phyloP scores from a whole-genome alignment of 2,113 vertebrate species.

The Triplophysa tibetana region DNA sequence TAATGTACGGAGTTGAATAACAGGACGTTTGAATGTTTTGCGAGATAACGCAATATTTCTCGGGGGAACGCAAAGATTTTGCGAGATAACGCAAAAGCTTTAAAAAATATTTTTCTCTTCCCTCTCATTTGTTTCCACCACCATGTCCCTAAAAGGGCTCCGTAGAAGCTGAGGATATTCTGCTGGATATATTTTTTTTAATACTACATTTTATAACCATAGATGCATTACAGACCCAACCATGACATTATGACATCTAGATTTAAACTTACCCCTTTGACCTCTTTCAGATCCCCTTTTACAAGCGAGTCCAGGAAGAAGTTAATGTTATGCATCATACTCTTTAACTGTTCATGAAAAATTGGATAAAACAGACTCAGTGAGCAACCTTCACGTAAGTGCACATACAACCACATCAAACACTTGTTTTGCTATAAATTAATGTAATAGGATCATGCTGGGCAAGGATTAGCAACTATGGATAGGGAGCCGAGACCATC shows the following conservation, averaged over 20 bases:
- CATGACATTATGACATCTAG: background rate
- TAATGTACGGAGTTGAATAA: too few species aligned
- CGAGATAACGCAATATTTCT: too few species aligned
- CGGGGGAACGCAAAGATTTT: too few species aligned
- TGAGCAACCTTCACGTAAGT: background rate
- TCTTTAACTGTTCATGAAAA: conserved; percentile 66
- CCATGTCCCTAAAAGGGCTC: too few species aligned
- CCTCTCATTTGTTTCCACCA: too few species aligned
- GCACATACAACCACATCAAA: background rate
- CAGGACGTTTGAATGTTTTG: too few species aligned
- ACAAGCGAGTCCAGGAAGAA: conserved; percentile 73
- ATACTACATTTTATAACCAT: too few species aligned
- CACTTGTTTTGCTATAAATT: conserved; percentile 2
- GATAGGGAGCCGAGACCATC: background rate
- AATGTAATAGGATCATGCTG: background rate
- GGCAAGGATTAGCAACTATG: conserved; percentile 3
- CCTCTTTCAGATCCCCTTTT: conserved; percentile 74
- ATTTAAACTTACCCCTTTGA: conserved; percentile 71
- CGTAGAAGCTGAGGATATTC: too few species aligned
- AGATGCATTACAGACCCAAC: too few species aligned
- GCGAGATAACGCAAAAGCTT: too few species aligned
- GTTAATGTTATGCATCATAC: conserved; percentile 74
- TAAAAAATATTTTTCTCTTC: too few species aligned
- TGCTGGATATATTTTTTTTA: too few species aligned
- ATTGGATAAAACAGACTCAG: background rate